Evolutionary conservation across 1,140 invertebrate species (phyloP).

Genomic region (Pristionchus pacificus): DNA sequence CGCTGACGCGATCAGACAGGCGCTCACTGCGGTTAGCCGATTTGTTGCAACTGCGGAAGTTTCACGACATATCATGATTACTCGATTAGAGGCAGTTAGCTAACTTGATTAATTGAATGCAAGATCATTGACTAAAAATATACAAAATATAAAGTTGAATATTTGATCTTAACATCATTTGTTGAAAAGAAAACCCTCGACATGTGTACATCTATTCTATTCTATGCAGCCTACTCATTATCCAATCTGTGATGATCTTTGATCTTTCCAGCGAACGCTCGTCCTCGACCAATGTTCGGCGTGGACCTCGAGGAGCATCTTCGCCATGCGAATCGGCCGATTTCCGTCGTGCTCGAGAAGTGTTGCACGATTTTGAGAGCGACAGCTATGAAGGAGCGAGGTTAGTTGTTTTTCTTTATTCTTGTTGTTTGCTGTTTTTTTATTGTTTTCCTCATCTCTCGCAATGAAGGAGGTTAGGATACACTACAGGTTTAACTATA

Average conservation of each 20-base stretch:
- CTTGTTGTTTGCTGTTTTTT: background rate
- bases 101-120: too few species aligned
- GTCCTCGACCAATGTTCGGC: constrained; percentile 28
- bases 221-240: background rate
- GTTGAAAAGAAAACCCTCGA: too few species aligned
- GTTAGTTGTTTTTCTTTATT: background rate
- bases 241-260: background rate
- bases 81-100: too few species aligned
- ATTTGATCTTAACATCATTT: too few species aligned
- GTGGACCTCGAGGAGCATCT: constrained; percentile 24
- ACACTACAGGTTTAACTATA: too few species aligned
- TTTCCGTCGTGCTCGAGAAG: constrained; percentile 22
- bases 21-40: too few species aligned
- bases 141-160: too few species aligned
- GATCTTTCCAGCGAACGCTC: constrained; percentile 24
- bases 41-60: too few species aligned
- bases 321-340: constrained; percentile 3
- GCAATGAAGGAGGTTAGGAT: too few species aligned
- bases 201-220: background rate
- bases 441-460: background rate
- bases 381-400: constrained; percentile 20
- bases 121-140: too few species aligned
- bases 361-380: constrained; percentile 21
- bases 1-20: too few species aligned
- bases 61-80: too few species aligned